A percentile compares a stretch with the other conserved stretches of the same genome.
phyloP scores from a whole-genome alignment of 2,113 vertebrate genomes.

The Apodemus sylvaticus region DNA sequence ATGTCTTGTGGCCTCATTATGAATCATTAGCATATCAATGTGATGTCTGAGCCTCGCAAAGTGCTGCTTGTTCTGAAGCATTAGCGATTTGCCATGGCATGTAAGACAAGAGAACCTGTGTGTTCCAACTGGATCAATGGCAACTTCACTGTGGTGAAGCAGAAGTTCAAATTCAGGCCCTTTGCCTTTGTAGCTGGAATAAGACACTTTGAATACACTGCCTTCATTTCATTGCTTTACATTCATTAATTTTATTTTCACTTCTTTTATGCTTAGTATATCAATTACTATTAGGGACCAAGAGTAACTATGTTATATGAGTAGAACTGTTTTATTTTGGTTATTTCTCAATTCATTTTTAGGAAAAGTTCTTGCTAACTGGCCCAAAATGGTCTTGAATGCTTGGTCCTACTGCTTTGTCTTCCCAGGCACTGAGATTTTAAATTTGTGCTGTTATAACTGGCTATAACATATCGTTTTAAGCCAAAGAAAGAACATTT shows the following conservation, averaged over 20 bases:
- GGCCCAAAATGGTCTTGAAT: neutral
- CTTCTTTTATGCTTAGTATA: neutral
- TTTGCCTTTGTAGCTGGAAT: slow-evolving; percentile 12
- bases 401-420: neutral
- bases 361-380: neutral
- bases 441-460: neutral
- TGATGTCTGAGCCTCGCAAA: slow-evolving; percentile 68
- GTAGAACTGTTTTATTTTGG: neutral
- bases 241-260: slow-evolving; percentile 19
- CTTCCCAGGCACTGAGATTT: neutral
- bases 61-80: slow-evolving; percentile 56
- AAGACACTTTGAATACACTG: neutral
- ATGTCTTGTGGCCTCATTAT: slow-evolving; percentile 76
- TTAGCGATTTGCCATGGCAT: slow-evolving; percentile 33
- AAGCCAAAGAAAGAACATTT: slow-evolving; percentile 18
- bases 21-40: slow-evolving; percentile 73
- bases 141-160: neutral
- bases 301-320: slow-evolving; percentile 9
- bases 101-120: neutral
- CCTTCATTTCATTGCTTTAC: slow-evolving; percentile 8
- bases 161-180: neutral
- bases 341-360: neutral
- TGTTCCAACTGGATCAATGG: neutral
- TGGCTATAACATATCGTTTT: neutral
- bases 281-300: neutral